These are phyloP conservation scores for Apogon talboti DNA, from an alignment of 2,797 vertebrate species.

Conservation along the genomic window DNA sequence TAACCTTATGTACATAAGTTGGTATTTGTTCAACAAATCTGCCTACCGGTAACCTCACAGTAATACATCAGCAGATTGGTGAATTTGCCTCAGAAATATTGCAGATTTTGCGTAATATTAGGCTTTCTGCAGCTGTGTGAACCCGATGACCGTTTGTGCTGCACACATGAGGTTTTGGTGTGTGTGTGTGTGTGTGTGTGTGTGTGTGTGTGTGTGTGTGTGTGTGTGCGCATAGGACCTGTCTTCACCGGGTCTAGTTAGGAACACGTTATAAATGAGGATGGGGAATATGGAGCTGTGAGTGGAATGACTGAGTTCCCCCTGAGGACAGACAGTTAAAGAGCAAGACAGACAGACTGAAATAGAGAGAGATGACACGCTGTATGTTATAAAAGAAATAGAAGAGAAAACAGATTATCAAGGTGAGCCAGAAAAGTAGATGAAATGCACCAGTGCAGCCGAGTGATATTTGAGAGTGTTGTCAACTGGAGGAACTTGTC, in stretches of 20 bases:
- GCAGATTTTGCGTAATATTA: conserved; percentile 30
- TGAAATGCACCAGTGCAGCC: conserved; percentile 40
- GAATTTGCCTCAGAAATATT: conserved; percentile 25
- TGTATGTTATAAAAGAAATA: background rate
- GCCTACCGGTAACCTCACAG: too few relatives aligned
- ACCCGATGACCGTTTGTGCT: conserved; percentile 24
- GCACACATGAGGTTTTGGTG: conserved; percentile 16
- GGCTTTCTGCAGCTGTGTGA: conserved; percentile 19
- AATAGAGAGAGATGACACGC: background rate
- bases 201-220: conserved; percentile 22
- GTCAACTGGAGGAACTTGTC: conserved; percentile 71
- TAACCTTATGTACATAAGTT: too few relatives aligned
- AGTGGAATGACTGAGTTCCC: conserved; percentile 43
- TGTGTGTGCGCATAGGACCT: conserved; percentile 36
- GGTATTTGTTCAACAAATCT: conserved; percentile 22
- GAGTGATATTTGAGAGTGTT: conserved; percentile 73
- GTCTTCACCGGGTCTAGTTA: conserved; percentile 56
- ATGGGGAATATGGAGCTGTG: conserved; percentile 28
- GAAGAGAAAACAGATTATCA: conserved; percentile 3
- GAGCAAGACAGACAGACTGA: conserved; percentile 7
- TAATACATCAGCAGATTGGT: background rate
- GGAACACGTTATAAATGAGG: conserved; percentile 47
- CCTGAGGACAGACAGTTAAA: conserved; percentile 35
- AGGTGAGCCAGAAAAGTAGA: conserved; percentile 14
- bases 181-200: conserved; percentile 19